phyloP scores from a whole-genome alignment of 2,797 vertebrate species.

The Sebastes cheni region DNA sequence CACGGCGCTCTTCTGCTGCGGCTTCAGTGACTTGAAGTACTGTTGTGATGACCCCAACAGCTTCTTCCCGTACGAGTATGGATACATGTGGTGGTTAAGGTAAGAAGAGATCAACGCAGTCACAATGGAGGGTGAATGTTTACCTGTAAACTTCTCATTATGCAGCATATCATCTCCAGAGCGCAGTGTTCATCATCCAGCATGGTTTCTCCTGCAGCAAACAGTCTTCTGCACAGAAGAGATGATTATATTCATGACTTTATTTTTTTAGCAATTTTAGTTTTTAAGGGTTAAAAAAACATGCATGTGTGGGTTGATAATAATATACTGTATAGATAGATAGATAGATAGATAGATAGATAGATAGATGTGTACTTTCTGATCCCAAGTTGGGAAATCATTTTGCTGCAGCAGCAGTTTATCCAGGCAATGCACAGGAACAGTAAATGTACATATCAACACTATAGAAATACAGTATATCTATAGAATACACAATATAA shows the following conservation, averaged over 20 bases:
- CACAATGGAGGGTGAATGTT: background rate
- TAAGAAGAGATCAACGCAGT: conserved; percentile 54
- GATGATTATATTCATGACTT: too few species aligned
- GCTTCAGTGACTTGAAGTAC: conserved; percentile 92
- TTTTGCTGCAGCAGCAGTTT: too few species aligned
- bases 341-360: too few species aligned
- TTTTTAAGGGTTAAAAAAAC: background rate
- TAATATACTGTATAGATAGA: background rate
- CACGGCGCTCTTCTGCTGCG: conserved; percentile 88
- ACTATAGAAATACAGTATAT: too few species aligned
- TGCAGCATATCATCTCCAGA: background rate
- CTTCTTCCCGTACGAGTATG: conserved; percentile 92
- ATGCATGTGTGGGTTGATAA: background rate
- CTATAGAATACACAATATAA: too few species aligned
- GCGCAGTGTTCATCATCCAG: background rate
- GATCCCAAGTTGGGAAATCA: too few species aligned
- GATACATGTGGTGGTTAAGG: conserved; percentile 96
- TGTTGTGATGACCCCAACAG: conserved; percentile 93
- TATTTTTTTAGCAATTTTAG: background rate
- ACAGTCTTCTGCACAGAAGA: background rate
- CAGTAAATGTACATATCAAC: too few species aligned
- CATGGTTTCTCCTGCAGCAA: background rate
- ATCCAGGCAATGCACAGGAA: too few species aligned
- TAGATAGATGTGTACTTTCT: too few species aligned
- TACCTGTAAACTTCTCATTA: background rate